Conservation (phyloP, 2,888 invertebrate species). For the Sympetrum striolatum region DNA sequence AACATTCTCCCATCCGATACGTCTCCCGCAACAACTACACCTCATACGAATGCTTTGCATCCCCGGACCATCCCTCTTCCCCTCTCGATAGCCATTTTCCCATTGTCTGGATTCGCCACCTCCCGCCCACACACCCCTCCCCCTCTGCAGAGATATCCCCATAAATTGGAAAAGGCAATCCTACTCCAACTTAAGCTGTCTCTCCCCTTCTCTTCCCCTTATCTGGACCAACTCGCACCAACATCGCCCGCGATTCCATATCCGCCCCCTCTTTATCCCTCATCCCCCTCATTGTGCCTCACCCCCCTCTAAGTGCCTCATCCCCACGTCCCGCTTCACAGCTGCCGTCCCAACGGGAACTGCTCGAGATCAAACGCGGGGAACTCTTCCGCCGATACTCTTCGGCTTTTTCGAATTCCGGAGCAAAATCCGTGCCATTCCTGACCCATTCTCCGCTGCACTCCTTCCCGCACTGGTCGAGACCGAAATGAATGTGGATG, state of each 20-base stretch:
- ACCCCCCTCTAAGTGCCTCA: background rate
- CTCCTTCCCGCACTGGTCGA: background rate
- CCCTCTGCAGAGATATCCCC: background rate
- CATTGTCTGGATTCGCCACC: conserved; percentile 11
- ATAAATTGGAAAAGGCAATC: conserved; percentile 39
- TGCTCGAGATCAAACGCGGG: conserved; percentile 19
- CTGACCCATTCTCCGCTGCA: background rate
- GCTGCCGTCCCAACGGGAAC: conserved; percentile 27
- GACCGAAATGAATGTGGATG: background rate
- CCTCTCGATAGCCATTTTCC: conserved; percentile 26
- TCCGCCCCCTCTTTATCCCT: background rate
- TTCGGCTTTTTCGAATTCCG: conserved; percentile 13
- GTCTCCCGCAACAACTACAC: conserved; percentile 18
- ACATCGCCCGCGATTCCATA: background rate
- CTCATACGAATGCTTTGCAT: conserved; percentile 38
- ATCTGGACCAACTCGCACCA: background rate
- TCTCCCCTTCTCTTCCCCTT: background rate
- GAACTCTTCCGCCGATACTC: background rate
- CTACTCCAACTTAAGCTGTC: conserved; percentile 37
- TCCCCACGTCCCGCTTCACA: background rate
- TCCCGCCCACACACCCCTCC: background rate
- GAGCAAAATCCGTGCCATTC: conserved; percentile 1
- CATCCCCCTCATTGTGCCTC: background rate
- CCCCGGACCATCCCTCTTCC: conserved; percentile 27
- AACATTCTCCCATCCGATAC: conserved; percentile 16